Base-by-base conservation (phyloP, 2,113 vertebrate species). In the Psettodes erumei region DNA sequence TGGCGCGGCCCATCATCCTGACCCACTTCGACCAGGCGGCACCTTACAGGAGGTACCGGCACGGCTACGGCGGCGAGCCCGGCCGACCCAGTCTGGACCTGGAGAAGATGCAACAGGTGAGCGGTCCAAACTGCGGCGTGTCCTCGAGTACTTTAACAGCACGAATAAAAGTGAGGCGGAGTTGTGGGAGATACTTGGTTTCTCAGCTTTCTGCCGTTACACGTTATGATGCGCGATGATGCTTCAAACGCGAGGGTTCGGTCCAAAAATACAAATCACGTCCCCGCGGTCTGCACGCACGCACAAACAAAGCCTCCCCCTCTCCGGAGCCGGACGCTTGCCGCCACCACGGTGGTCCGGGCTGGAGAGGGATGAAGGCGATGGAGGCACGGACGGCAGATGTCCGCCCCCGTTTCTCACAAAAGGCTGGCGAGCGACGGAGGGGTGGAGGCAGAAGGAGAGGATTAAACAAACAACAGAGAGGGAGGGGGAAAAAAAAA, bases 91-190 rank as follows among this genome's bases (percentile, higher is more conserved):
- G 96, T 90, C 93, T 97, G 58, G 96, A 97, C 79, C 85, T 97
- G 79, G 96, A 97, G 91, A 97, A 97, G 90, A 97, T 97, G 96
- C 96, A 97, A 90, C 96, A 97, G 96, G 96, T 97, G 91, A 79
- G 94, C 82, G 21, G 13, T 33, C 15, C 15, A 38, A n/a, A n/a
- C n/a, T n/a, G n/a, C n/a, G n/a, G n/a, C n/a, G n/a, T n/a, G n/a
- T n/a, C n/a, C n/a, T n/a, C n/a, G n/a, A n/a, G n/a, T n/a, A n/a
- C n/a, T n/a, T n/a, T n/a, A n/a, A n/a, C n/a, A n/a, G n/a, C n/a
- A n/a, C n/a, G n/a, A n/a, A n/a, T n/a, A n/a, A n/a, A n/a, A n/a
- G n/a, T n/a, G n/a, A n/a, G n/a, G n/a, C n/a, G n/a, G n/a, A n/a
- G n/a, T n/a, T n/a, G n/a, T n/a, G n/a, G n/a, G n/a, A n/a, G n/a